A percentile compares a stretch with the other conserved stretches of the same genome.
Evolutionary conservation across 2,888 invertebrate genomes (phyloP).

Genomic region (Rotaria macrura): DNA sequence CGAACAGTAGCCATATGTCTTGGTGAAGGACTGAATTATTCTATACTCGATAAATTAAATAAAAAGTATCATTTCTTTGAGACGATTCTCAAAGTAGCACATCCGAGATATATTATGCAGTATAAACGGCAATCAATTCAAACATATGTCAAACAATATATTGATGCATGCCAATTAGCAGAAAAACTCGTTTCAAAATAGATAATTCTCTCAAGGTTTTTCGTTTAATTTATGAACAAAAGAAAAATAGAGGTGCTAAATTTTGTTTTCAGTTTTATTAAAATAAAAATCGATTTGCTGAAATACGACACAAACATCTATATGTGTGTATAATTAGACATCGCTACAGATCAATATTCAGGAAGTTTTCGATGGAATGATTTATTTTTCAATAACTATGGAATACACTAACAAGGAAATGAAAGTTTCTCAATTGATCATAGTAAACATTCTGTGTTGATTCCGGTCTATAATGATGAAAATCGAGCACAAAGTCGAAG

Average conservation of each 20-base stretch:
- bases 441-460: background rate
- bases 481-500: background rate
- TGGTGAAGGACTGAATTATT: background rate
- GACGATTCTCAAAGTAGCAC: background rate
- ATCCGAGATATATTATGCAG: conserved; percentile 11
- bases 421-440: background rate
- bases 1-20: background rate
- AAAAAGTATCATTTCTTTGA: background rate
- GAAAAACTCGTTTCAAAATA: background rate
- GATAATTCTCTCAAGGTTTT: background rate
- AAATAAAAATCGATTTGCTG: background rate
- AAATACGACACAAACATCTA: background rate
- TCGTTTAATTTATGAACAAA: background rate
- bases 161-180: background rate
- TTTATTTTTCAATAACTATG: too few species aligned
- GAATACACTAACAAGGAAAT: background rate
- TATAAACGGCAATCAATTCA: background rate
- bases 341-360: background rate
- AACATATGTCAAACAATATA: background rate
- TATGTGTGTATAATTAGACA: too few species aligned
- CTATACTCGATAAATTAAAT: background rate
- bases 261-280: background rate
- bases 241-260: background rate
- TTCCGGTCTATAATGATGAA: background rate
- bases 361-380: too few species aligned